These are phyloP conservation scores for Anableps anableps DNA, from an alignment of 2,797 vertebrate genomes.

Conservation along the genomic window DNA sequence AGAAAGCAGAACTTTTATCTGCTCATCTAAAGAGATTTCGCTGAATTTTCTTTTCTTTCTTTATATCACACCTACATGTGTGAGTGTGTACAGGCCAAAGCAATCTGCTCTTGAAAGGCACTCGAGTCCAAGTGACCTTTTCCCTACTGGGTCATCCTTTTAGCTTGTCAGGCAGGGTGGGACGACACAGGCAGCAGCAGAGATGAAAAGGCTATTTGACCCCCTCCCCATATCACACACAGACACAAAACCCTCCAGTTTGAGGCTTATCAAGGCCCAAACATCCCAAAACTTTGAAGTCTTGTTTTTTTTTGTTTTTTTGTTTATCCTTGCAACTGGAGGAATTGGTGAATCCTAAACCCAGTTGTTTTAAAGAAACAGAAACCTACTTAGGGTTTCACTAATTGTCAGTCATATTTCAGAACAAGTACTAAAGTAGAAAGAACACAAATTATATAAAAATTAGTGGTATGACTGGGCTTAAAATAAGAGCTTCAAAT, in stretches of 20 bases:
- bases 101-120: constrained; percentile 35
- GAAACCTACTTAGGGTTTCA: neutral
- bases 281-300: constrained; percentile 48
- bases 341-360: constrained; percentile 11
- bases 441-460: neutral
- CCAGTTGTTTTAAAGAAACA: constrained; percentile 12
- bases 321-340: constrained; percentile 8
- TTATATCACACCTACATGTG: neutral
- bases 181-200: constrained; percentile 56
- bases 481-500: neutral
- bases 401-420: neutral
- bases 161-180: constrained; percentile 46
- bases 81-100: constrained; percentile 24
- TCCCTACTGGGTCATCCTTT: constrained; percentile 67
- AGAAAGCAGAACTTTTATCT: constrained; percentile 19
- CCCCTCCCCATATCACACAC: constrained; percentile 29
- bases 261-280: constrained; percentile 57
- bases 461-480: neutral
- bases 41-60: neutral
- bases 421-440: neutral
- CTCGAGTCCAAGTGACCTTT: constrained; percentile 61
- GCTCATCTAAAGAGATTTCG: neutral
- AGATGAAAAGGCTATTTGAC: constrained; percentile 75
- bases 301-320: neutral
- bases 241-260: constrained; percentile 65